A percentile compares a stretch with the other conserved stretches of the same genome.
Conservation (phyloP, 2,113 vertebrate genomes). For the Paramisgurnus dabryanus region DNA sequence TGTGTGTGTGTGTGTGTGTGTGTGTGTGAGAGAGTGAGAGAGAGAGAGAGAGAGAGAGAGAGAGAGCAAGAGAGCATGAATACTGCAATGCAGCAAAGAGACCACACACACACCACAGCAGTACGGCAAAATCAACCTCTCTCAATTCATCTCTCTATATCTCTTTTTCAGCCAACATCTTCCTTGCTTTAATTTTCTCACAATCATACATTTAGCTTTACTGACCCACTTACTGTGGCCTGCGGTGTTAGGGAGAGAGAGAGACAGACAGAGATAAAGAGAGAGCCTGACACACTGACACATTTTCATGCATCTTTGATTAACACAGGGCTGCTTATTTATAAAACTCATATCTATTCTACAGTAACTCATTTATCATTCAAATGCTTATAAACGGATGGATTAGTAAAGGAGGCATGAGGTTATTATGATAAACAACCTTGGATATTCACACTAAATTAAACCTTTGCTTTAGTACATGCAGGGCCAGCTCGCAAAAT, state of each 20-base stretch:
- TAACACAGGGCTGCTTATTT: constrained; percentile 23
- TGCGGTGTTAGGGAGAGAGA: neutral
- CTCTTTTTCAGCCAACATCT: neutral
- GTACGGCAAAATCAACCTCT: constrained; percentile 6
- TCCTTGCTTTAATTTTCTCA: constrained; percentile 4
- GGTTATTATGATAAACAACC: neutral
- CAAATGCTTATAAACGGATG: neutral
- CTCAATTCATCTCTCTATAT: neutral
- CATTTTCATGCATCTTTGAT: constrained; percentile 49
- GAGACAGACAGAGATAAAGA: constrained; percentile 1
- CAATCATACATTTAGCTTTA: constrained; percentile 32
- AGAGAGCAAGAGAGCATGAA: neutral
- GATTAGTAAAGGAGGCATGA: neutral
- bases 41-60: too few relatives aligned
- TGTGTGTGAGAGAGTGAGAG: neutral
- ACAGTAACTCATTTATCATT: constrained; percentile 31
- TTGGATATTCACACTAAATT: neutral
- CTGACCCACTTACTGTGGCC: constrained; percentile 57
- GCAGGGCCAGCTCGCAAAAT: too few relatives aligned
- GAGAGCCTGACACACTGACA: constrained; percentile 41
- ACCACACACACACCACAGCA: constrained; percentile 10
- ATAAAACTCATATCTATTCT: constrained; percentile 11
- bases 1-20: neutral
- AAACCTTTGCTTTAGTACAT: neutral
- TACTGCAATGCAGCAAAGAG: constrained; percentile 56